A percentile compares a stretch with the other conserved stretches of the same genome.
These are phyloP conservation scores for Drosophila yakuba DNA, from an alignment of 1,140 invertebrate species.

Conservation along the genomic window DNA sequence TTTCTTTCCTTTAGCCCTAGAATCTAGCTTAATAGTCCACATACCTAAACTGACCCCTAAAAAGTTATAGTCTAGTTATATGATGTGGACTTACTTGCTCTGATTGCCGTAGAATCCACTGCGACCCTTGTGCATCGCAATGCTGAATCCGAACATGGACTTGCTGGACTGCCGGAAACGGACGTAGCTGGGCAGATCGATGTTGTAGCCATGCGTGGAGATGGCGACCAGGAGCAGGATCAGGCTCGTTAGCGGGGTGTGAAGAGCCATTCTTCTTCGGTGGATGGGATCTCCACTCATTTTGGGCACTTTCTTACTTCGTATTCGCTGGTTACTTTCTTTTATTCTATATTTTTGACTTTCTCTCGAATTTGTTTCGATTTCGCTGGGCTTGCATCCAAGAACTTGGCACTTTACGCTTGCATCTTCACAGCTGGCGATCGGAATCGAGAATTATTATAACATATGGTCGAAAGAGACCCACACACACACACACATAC, in stretches of 20 bases:
- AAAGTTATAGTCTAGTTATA: too few relatives aligned
- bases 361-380: slow-evolving; percentile 17
- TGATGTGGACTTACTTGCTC: slow-evolving; percentile 64
- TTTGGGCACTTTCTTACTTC: neutral
- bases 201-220: slow-evolving; percentile 61
- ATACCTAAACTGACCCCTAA: too few relatives aligned
- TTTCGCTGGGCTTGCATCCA: slow-evolving; percentile 36
- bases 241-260: slow-evolving; percentile 16
- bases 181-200: slow-evolving; percentile 81
- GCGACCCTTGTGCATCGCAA: slow-evolving; percentile 73
- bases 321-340: neutral
- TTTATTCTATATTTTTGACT: slow-evolving; percentile 21
- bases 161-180: slow-evolving; percentile 67
- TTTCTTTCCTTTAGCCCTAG: too few relatives aligned
- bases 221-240: slow-evolving; percentile 11
- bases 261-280: slow-evolving; percentile 4
- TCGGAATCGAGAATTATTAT: slow-evolving; percentile 46
- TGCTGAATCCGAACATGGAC: slow-evolving; percentile 84
- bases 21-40: too few relatives aligned
- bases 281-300: neutral
- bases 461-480: slow-evolving; percentile 57
- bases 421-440: slow-evolving; percentile 64
- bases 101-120: slow-evolving; percentile 52
- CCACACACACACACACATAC: neutral
- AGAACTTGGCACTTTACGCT: slow-evolving; percentile 45